A percentile compares a stretch with the other conserved stretches of the same genome.
Conservation (phyloP, 1,140 invertebrate species). For the Caenorhabditis tropicalis region DNA sequence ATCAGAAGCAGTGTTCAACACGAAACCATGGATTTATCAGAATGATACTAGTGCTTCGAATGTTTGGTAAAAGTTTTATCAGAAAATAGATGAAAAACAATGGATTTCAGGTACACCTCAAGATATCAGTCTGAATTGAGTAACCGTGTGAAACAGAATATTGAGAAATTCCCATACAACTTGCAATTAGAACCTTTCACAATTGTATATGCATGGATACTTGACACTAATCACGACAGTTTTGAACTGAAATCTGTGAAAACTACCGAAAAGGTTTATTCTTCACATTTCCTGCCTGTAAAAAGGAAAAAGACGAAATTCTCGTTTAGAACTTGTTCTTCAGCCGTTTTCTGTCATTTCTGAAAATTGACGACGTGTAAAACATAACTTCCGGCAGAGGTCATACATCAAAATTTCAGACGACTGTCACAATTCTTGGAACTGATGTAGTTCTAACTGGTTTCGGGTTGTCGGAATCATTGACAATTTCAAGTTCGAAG, state of each 20-base stretch:
- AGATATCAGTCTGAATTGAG: slow-evolving; percentile 6
- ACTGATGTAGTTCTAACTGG: slow-evolving; percentile 49
- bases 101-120: slow-evolving; percentile 61
- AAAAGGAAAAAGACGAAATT: neutral
- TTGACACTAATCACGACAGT: slow-evolving; percentile 51
- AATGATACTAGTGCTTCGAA: slow-evolving; percentile 59
- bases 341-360: neutral
- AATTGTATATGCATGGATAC: slow-evolving; percentile 64
- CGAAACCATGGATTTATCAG: slow-evolving; percentile 75
- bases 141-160: neutral
- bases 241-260: slow-evolving; percentile 56
- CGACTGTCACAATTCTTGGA: slow-evolving; percentile 60
- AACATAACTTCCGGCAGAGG: neutral
- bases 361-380: neutral
- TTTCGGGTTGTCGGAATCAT: neutral
- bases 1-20: slow-evolving; percentile 79
- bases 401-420: slow-evolving; percentile 50
- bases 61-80: slow-evolving; percentile 60
- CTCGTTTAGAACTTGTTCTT: neutral
- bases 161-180: slow-evolving; percentile 50
- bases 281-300: neutral
- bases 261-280: slow-evolving; percentile 36
- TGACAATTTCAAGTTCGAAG: slow-evolving; percentile 51
- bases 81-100: neutral
- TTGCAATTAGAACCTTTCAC: slow-evolving; percentile 56